Base-by-base conservation (phyloP, 2,888 invertebrate genomes). In the Amorpha juglandis region DNA sequence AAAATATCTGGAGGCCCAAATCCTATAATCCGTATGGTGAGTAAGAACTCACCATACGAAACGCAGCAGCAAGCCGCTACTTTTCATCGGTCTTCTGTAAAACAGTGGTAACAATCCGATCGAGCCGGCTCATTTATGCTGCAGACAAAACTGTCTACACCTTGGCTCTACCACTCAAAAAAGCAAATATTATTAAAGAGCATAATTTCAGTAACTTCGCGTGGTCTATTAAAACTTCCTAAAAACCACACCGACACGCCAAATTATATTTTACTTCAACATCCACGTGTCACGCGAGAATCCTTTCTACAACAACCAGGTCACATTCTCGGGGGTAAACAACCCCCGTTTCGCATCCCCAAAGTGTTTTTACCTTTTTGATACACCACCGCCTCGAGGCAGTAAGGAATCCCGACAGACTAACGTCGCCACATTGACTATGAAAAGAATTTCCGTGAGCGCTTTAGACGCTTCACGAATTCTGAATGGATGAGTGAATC, bases 301-400 rank as follows among this genome's bases (percentile, higher is more conserved):
- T 58, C 58, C 58, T 58, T 58, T 58, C 38, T 6, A 42, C 19
- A 58, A 58, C 38, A 58, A 58, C 58, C 58, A 19, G 58, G 58
- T 58, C 58, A 58, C 58, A 58, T 58, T 42, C 58, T 19, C 38
- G n/a, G 58, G 38, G 19, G 50, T 58, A 19, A 6, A 58, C 38
- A 6, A 58, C 38, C 16, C 58, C 16, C 38, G 38, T 58, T 58
- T 42, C 19, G 16, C 42, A 19, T 6, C n/a, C 19, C 38, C 19
- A 19, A 42, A 58, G 38, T 19, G 58, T 38, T 12, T 16, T 19
- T 11, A n/a, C 16, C 55, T 55, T 55, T 53, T 55, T 38, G 55
- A 55, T 38, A 11, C 38, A 2, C 16, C 35, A 11, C 38, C 52
- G 52, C 27, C 38, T 38, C 38, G 42, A 38, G 12, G 16, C 38